These are phyloP conservation scores for Cyrtorhinus lividipennis DNA, from an alignment of 1,140 invertebrate species.

Conservation along the genomic window DNA sequence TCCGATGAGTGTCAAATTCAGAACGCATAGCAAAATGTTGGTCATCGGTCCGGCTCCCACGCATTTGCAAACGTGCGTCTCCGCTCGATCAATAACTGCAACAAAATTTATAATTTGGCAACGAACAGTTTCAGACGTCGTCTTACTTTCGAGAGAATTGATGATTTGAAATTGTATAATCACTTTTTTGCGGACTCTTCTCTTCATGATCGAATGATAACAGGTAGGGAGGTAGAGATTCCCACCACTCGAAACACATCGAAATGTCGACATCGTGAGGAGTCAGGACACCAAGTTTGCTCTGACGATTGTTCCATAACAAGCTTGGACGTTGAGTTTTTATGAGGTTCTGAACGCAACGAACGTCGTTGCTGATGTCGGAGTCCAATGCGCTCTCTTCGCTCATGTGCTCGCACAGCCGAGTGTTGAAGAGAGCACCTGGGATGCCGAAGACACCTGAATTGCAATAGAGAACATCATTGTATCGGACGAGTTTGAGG, in stretches of 20 bases:
- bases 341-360: not conserved
- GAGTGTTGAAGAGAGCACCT: not conserved
- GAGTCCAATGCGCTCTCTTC: not conserved
- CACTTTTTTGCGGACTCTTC: not conserved
- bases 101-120: too few species aligned
- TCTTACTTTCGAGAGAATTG: too few species aligned
- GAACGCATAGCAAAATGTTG: not conserved
- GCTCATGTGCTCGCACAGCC: not conserved
- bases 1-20: not conserved
- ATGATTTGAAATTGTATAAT: too few species aligned
- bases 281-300: not conserved
- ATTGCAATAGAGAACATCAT: too few species aligned
- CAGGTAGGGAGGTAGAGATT: not conserved
- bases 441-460: not conserved
- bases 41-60: not conserved
- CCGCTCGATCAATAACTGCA: not conserved
- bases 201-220: not conserved
- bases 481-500: too few species aligned
- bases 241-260: not conserved
- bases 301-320: too few species aligned
- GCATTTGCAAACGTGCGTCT: not conserved
- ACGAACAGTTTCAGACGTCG: too few species aligned
- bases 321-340: not conserved
- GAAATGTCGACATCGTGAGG: not conserved
- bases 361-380: not conserved